These are phyloP conservation scores for Pristionchus maxplancki DNA, from an alignment of 2,888 invertebrate species.

Conservation along the genomic window DNA sequence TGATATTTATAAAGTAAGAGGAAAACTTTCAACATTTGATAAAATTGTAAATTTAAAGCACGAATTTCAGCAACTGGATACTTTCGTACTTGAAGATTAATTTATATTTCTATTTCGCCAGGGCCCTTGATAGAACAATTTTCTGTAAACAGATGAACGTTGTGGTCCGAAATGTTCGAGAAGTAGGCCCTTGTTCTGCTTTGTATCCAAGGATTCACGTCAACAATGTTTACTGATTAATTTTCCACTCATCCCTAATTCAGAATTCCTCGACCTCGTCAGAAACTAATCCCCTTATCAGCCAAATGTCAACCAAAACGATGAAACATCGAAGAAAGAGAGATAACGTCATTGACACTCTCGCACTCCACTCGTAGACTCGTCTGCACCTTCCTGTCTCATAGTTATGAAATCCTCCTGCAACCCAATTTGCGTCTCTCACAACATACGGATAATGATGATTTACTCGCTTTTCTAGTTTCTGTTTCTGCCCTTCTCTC, in stretches of 20 bases:
- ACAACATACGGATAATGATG: not conserved
- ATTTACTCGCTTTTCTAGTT: not conserved
- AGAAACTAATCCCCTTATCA: not conserved
- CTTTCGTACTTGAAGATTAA: no score
- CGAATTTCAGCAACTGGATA: no score
- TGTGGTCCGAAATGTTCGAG: no score
- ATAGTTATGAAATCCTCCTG: not conserved
- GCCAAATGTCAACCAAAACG: not conserved
- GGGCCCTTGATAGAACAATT: no score
- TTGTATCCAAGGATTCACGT: no score
- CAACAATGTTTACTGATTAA: not conserved
- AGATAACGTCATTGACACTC: not conserved
- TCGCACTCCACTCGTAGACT: not conserved
- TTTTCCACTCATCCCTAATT: not conserved
- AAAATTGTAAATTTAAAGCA: no score
- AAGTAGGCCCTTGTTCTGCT: no score
- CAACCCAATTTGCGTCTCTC: not conserved
- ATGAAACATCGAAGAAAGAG: not conserved
- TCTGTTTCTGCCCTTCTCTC: constrained; percentile 16
- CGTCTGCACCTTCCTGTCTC: not conserved
- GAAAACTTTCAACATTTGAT: no score
- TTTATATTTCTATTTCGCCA: no score
- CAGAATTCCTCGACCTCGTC: not conserved
- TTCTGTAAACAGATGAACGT: no score
- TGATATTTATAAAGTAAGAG: no score